Base-by-base conservation (phyloP, 2,113 vertebrate species). In the Motacilla tschutschensis region DNA sequence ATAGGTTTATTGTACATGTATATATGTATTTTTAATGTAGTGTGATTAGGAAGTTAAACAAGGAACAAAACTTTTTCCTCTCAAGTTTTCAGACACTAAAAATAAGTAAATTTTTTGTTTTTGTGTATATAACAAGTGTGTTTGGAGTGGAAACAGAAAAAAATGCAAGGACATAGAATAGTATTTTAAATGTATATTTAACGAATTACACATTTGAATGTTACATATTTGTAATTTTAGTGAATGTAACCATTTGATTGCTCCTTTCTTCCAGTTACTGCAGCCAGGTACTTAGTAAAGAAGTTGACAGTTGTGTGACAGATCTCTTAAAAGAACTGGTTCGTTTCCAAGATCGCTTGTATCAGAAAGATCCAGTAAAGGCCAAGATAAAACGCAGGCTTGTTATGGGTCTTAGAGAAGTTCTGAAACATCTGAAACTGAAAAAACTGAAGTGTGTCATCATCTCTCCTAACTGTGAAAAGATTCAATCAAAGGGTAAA, bases 401-500 rank as follows among this genome's bases (percentile, higher is more conserved):
- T 7, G 99, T 99, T 57, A 98, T 99, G 98, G 99, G 99, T 35
- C 97, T 99, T 66, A 92, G 99, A 82, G 99, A 99, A 94, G 99
- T 99, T 44, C 95, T 98, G 66, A 99, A 99, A 93, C 98, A 99
- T 79, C 97, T 99, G 85, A 99, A 98, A 87, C 98, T 99, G 77
- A 96, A 95, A 83, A 99, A 98, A 95, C 86, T 99, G 79, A 99
- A 99, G 79, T 99, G 99, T 85, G 96, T 99, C 79, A 96, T 99
- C 94, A 99, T 99, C 94, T 99, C 99, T 48, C 99, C 99, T 58
- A 99, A 99, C 97, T 99, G 99, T 89, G 99, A 99, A 92, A 98
- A 98, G 87, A 98, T 98, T 72, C 98, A 99, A 79, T 98, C 98
- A 31, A 99, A 99, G 97, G 99, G 99, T 99, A 96, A 78, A 4